phyloP scores from a whole-genome alignment of 2,797 vertebrate genomes.

The Austrolebias charrua region DNA sequence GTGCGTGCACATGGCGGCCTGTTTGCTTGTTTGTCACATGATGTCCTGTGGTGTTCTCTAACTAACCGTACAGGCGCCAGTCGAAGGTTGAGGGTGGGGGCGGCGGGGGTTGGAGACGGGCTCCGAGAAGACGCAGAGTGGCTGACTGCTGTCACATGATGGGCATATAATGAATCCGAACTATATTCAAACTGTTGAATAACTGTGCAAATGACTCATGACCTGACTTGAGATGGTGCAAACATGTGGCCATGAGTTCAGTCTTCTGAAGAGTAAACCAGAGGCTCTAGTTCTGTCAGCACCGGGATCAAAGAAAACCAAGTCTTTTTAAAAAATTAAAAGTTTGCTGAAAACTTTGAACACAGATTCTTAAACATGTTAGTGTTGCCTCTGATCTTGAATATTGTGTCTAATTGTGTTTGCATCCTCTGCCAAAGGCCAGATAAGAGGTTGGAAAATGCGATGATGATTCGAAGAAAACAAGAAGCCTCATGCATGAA shows the following conservation, averaged over 20 bases:
- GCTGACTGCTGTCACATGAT: constrained; percentile 84
- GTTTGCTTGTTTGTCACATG: constrained; percentile 83
- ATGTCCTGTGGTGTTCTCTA: constrained; percentile 82
- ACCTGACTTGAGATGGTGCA: constrained; percentile 74
- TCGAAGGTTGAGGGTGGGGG: constrained; percentile 56
- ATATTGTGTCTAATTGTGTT: constrained; percentile 13
- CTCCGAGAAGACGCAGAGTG: constrained; percentile 61
- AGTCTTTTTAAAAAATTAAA: constrained; percentile 22
- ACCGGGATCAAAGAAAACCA: constrained; percentile 7
- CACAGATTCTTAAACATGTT: constrained; percentile 10
- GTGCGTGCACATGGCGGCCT: constrained; percentile 29
- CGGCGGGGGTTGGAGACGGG: constrained; percentile 47
- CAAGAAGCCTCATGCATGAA: background rate
- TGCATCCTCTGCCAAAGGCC: constrained; percentile 45
- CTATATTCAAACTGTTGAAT: constrained; percentile 79
- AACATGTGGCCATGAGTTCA: constrained; percentile 54
- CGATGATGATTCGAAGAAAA: constrained; percentile 50
- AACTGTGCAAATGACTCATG: constrained; percentile 80
- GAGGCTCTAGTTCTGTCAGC: constrained; percentile 32
- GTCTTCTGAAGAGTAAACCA: constrained; percentile 19
- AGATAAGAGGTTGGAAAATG: constrained; percentile 32
- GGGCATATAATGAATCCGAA: constrained; percentile 80
- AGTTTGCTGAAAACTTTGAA: constrained; percentile 2
- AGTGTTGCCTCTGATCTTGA: constrained; percentile 33
- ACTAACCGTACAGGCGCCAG: constrained; percentile 84